Evolutionary conservation across 2,888 invertebrate species (phyloP).

Genomic region (Ectemnius cavifrons): DNA sequence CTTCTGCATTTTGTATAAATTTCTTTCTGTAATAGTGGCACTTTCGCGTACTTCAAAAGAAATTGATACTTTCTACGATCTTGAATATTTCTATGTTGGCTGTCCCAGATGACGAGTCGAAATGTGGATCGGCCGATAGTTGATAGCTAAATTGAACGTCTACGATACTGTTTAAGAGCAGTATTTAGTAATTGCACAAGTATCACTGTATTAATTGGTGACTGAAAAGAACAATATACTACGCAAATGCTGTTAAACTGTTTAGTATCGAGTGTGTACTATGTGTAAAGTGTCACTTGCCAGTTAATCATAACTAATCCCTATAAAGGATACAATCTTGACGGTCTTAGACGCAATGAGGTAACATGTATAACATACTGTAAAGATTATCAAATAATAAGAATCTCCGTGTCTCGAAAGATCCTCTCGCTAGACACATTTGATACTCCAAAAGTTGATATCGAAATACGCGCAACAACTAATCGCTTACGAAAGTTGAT

Average conservation of each 20-base stretch:
- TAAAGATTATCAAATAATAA: conserved; percentile 43
- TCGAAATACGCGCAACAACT: conserved; percentile 5
- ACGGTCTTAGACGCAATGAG: no score
- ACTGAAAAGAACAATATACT: conserved; percentile 41
- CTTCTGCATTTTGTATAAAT: no score
- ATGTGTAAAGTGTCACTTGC: conserved; percentile 37
- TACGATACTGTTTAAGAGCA: conserved; percentile 39
- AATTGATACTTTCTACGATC: no score
- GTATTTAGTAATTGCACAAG: conserved; percentile 42
- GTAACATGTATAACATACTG: conserved; percentile 15
- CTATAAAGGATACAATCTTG: conserved; percentile 49
- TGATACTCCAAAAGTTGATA: neutral
- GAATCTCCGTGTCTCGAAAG: conserved; percentile 35
- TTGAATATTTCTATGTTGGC: no score
- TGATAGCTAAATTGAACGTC: conserved; percentile 38
- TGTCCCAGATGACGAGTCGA: no score
- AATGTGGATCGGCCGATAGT: no score
- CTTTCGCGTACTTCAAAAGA: no score
- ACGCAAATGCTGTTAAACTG: conserved; percentile 43
- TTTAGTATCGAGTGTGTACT: conserved; percentile 48
- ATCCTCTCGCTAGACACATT: conserved; percentile 6
- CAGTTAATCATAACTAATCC: conserved; percentile 50
- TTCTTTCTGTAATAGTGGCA: no score
- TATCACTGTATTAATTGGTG: conserved; percentile 42
- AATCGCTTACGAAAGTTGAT: conserved; percentile 16